A percentile compares a stretch with the other conserved stretches of the same genome.
These are phyloP conservation scores for Agelastica alni DNA, from an alignment of 2,888 invertebrate species.

Conservation along the genomic window DNA sequence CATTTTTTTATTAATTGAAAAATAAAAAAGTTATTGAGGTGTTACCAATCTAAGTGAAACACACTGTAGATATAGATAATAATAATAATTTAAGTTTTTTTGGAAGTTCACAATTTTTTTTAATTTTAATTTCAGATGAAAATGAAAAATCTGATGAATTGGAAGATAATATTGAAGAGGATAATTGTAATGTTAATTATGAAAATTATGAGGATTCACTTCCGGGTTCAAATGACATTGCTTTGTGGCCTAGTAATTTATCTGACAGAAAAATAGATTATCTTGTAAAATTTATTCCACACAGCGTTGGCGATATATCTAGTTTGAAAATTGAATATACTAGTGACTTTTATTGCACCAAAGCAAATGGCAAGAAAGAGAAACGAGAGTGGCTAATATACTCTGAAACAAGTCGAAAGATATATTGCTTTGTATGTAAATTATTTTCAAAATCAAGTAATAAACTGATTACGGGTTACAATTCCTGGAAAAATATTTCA, in stretches of 20 bases:
- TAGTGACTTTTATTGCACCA: conserved; percentile 12
- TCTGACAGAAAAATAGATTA: conserved; percentile 12
- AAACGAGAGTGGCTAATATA: conserved; percentile 15
- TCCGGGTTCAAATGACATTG: conserved; percentile 14
- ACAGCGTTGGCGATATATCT: conserved; percentile 14
- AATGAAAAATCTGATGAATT: conserved; percentile 12
- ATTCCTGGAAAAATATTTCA: too few species aligned
- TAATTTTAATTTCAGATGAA: conserved; percentile 7
- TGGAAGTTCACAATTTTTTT: conserved; percentile 9
- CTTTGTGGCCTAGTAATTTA: conserved; percentile 13
- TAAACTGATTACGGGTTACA: too few species aligned
- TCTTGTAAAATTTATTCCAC: conserved; percentile 10
- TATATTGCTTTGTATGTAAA: too few species aligned
- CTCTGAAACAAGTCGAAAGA: conserved; percentile 15
- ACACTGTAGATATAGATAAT: conserved; percentile 10
- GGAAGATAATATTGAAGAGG: conserved; percentile 1
- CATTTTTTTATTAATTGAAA: conserved; percentile 7
- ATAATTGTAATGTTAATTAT: conserved; percentile 12
- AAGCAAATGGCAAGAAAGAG: conserved; percentile 16
- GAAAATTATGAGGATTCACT: conserved; percentile 14
- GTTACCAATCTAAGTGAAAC: conserved; percentile 11
- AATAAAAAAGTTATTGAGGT: conserved; percentile 9
- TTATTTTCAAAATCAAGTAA: too few species aligned
- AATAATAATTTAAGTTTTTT: conserved; percentile 7
- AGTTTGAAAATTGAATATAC: conserved; percentile 12